Base-by-base conservation (phyloP, 2,888 invertebrate species). In the Cantharis flavilabris region DNA sequence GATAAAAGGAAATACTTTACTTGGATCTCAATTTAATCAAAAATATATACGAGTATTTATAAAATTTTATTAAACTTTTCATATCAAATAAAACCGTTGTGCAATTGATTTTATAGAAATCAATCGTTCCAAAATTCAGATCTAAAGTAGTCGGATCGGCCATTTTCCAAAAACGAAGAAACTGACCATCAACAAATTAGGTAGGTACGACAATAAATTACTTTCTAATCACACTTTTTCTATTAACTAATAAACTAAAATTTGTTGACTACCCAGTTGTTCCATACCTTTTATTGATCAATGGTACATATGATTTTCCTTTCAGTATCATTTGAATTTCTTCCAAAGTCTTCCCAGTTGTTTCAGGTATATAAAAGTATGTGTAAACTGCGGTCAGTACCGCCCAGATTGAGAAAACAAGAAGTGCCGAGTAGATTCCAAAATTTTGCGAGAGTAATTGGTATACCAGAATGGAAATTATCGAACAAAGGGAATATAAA, bases 251-350 rank as follows among this genome's bases (percentile, higher is more conserved):
- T 49, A n/a, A 49, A 5, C 2, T n/a, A 49, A 49, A 49, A 49
- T n/a, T 49, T 49, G 7, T 7, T 9, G n/a, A n/a, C n/a, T n/a
- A 49, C n/a, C 49, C 49, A 2, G 49, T 67, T n/a, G 65, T 23
- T 67, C 65, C 65, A 67, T 67, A 67, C 23, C 26, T 67, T 23
- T 20, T n/a, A 67, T 26, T 23, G n/a, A 9, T n/a, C 3, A 67
- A 9, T 7, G n/a, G 65, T 67, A 23, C 23, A 4, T 67, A 67
- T 9, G 18, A n/a, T 26, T 67, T 20, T 23, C 65, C 65, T 67
- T 67, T 67, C 16, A 67, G n/a, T 67, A 67, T 23, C 65, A 67
- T 67, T 67, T 67, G 65, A n/a, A 67, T 67, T 23, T 67, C 65
- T 67, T 67, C 65, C 65, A 67, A 67, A 9, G 65, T 67, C 23